phyloP scores from a whole-genome alignment of 2,113 vertebrate species.

The Leiothrix lutea region DNA sequence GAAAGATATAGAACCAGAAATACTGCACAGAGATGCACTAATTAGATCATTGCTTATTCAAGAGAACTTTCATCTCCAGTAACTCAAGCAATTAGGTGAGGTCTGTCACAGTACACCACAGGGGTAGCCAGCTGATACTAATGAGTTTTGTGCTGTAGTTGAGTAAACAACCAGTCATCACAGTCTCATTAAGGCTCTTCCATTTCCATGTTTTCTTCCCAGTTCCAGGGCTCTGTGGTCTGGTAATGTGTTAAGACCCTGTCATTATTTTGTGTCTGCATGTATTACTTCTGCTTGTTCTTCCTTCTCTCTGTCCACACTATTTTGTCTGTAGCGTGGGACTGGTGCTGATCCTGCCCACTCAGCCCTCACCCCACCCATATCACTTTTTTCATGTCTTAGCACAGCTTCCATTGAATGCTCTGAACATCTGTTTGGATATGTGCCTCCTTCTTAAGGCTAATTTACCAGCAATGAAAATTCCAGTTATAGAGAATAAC shows the following conservation, averaged over 20 bases:
- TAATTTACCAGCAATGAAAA: background rate
- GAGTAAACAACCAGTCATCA: constrained; percentile 50
- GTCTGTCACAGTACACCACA: constrained; percentile 16
- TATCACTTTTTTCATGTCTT: background rate
- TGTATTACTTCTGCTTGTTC: background rate
- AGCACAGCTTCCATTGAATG: background rate
- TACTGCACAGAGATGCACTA: constrained; percentile 34
- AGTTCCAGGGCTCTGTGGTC: background rate
- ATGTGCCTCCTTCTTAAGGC: background rate
- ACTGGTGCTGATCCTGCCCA: background rate
- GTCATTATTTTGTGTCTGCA: background rate
- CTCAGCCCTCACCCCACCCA: background rate
- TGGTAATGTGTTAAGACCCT: background rate
- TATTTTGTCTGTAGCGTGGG: background rate
- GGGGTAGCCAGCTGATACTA: constrained; percentile 39
- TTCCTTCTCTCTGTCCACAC: background rate
- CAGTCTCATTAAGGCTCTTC: constrained; percentile 6
- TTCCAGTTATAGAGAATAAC: background rate
- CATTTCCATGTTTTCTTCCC: constrained; percentile 31
- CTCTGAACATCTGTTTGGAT: background rate
- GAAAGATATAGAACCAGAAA: constrained; percentile 40
- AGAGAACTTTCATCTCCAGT: constrained; percentile 56
- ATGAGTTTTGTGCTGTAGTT: constrained; percentile 42
- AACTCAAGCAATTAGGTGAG: constrained; percentile 52
- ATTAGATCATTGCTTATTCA: constrained; percentile 61